Percentiles rank a stretch among this genome's conserved stretches.
phyloP scores from a whole-genome alignment of 2,113 vertebrate species.

The Oryzias melastigma region DNA sequence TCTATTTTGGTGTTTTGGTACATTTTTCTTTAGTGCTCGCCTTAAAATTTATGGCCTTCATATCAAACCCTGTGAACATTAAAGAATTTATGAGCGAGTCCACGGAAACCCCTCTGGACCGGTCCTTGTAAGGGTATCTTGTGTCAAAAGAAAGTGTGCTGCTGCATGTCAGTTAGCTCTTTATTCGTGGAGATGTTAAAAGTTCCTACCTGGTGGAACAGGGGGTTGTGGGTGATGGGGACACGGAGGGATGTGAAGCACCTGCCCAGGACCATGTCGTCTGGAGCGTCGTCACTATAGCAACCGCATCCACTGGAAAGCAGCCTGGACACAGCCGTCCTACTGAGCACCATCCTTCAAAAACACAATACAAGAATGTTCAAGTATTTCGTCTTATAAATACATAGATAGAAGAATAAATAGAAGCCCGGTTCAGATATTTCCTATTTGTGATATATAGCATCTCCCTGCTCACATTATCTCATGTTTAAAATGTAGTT shows the following conservation, averaged over 20 bases:
- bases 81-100: too few species aligned
- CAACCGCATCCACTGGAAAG: slow-evolving; percentile 84
- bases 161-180: too few species aligned
- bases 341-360: slow-evolving; percentile 89
- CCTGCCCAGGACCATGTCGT: slow-evolving; percentile 94
- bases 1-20: too few species aligned
- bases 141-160: too few species aligned
- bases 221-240: slow-evolving; percentile 87
- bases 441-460: neutral
- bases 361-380: neutral
- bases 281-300: slow-evolving; percentile 86
- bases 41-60: too few species aligned
- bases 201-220: slow-evolving; percentile 83
- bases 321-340: slow-evolving; percentile 79
- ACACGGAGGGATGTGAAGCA: slow-evolving; percentile 84
- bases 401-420: too few species aligned
- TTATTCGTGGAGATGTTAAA: too few species aligned
- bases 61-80: too few species aligned
- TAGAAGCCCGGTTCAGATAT: neutral
- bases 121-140: too few species aligned
- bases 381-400: too few species aligned
- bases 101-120: too few species aligned
- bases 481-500: neutral
- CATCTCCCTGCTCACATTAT: neutral
- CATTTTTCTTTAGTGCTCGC: too few species aligned